A percentile compares a stretch with the other conserved stretches of the same genome.
phyloP scores from a whole-genome alignment of 2,888 invertebrate genomes.

The Leucophenga maculata region DNA sequence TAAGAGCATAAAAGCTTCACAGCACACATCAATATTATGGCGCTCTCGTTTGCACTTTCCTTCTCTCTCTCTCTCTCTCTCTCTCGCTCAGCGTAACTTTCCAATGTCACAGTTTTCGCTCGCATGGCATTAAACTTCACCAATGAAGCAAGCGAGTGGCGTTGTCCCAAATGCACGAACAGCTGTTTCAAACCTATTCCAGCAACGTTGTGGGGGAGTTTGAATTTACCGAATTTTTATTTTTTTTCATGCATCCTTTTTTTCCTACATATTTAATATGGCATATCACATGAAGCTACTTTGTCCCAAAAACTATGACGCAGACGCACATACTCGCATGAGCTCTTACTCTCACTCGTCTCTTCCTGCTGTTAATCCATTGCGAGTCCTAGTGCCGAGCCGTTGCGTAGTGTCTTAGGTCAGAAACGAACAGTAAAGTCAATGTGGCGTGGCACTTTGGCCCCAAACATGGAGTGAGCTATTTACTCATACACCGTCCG shows the following conservation, averaged over 20 bases:
- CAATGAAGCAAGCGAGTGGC: slow-evolving; percentile 31
- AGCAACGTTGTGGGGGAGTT: too few relatives aligned
- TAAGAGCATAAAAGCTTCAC: slow-evolving; percentile 26
- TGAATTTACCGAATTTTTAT: too few relatives aligned
- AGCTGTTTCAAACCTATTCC: neutral
- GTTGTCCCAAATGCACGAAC: slow-evolving; percentile 10
- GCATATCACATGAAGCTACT: neutral
- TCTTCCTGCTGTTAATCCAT: neutral
- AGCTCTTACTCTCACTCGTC: too few relatives aligned
- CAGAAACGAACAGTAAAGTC: slow-evolving; percentile 48
- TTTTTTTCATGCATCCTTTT: neutral
- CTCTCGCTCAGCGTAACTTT: slow-evolving; percentile 32
- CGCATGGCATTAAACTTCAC: slow-evolving; percentile 25
- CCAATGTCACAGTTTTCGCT: slow-evolving; percentile 56
- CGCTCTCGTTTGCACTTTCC: neutral
- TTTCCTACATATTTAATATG: neutral
- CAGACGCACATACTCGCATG: neutral
- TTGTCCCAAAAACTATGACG: slow-evolving; percentile 25
- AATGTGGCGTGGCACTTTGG: slow-evolving; percentile 9
- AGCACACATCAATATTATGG: neutral
- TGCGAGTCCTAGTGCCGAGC: slow-evolving; percentile 29
- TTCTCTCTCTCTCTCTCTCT: neutral
- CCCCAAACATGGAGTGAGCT: neutral
- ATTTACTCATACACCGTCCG: neutral
- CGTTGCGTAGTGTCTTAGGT: slow-evolving; percentile 63